Conservation (phyloP, 2,113 vertebrate species). For the Dasyurus viverrinus region DNA sequence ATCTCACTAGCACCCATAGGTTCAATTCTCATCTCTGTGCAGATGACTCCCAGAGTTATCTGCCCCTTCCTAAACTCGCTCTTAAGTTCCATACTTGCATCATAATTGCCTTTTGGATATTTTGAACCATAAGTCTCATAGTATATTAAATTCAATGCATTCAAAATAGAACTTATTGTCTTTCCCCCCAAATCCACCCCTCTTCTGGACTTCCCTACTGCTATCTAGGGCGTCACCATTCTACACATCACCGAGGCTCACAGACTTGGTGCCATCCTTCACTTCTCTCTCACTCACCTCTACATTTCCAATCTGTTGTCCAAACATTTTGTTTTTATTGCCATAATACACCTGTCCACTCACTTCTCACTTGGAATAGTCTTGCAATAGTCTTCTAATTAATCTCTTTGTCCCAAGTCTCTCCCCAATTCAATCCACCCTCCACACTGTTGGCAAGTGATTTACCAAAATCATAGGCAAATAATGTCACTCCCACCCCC, state of each 20-base stretch:
- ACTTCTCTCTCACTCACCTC: not conserved
- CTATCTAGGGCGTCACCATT: not conserved
- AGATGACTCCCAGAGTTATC: not conserved
- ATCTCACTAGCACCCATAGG: not conserved
- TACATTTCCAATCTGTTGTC: not conserved
- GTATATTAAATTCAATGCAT: not conserved
- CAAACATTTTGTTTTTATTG: not conserved
- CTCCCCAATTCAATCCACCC: not conserved
- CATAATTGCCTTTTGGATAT: not conserved
- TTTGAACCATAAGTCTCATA: not conserved
- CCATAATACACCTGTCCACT: not conserved
- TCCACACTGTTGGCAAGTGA: not conserved
- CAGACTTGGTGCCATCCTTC: not conserved
- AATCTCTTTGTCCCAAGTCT: not conserved
- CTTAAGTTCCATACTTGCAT: not conserved
- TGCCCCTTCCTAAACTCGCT: not conserved
- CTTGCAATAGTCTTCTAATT: not conserved
- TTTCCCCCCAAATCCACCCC: not conserved
- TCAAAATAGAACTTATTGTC: not conserved
- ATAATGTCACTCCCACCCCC: not conserved
- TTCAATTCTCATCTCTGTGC: not conserved
- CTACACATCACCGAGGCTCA: not conserved
- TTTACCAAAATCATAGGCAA: not conserved
- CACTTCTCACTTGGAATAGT: not conserved
- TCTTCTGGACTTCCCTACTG: not conserved